A percentile compares a stretch with the other conserved stretches of the same genome.
Evolutionary conservation across 2,113 vertebrate species (phyloP).

Genomic region (Myotis brandtii): DNA sequence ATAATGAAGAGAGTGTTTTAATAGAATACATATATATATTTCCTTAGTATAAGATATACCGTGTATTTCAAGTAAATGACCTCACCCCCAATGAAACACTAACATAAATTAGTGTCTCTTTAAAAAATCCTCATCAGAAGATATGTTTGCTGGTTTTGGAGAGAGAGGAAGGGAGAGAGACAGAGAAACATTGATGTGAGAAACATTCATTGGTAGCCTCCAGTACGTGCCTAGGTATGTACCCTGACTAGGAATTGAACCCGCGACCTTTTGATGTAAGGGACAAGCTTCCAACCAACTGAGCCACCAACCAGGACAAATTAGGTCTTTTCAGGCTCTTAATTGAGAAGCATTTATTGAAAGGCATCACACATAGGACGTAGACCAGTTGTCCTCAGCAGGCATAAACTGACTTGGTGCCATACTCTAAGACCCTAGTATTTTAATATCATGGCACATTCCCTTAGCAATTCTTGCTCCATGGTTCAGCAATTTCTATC

Average conservation of each 20-base stretch:
- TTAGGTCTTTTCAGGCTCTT: background rate
- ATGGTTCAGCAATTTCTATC: background rate
- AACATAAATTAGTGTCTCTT: background rate
- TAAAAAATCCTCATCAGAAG: too few relatives aligned
- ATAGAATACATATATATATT: background rate
- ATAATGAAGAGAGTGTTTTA: constrained; percentile 2
- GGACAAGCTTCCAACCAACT: background rate
- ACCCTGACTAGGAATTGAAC: background rate
- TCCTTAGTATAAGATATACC: background rate
- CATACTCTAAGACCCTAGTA: background rate
- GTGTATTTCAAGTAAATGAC: background rate
- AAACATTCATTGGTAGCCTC: background rate
- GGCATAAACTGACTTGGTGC: background rate
- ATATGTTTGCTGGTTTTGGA: too few relatives aligned
- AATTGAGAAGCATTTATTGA: constrained; percentile 15
- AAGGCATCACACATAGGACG: background rate
- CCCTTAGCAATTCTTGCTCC: background rate
- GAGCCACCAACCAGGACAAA: background rate
- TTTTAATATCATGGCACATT: background rate
- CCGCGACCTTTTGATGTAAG: background rate
- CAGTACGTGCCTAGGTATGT: background rate
- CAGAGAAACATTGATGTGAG: too few relatives aligned
- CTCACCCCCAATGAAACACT: background rate
- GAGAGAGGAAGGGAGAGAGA: too few relatives aligned
- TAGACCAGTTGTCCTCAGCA: background rate